Base-by-base conservation (phyloP, 2,888 invertebrate species). In the Reticulitermes lucifugus region DNA sequence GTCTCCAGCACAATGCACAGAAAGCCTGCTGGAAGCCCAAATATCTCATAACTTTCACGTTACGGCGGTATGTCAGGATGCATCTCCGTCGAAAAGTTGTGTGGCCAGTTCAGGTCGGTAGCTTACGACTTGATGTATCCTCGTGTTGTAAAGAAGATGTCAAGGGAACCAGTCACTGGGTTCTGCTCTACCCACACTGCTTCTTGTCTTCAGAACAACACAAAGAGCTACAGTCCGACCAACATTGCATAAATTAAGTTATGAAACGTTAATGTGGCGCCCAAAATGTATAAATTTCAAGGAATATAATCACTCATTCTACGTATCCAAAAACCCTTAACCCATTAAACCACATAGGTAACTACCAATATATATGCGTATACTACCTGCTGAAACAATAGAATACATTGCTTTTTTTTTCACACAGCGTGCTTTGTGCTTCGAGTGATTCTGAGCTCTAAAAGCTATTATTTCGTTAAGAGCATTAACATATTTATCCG, bases 71-170 rank as follows among this genome's bases (percentile, higher is more conserved):
- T 9, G 65, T 65, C 65, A 65, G n/a, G 25, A 65, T 4, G 65
- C n/a, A n/a, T 65, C 65, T 25, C 65, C 6, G 65, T 12, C 65
- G 65, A 65, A 25, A 65, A 65, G 65, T 65, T n/a, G 65, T n/a
- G 65, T n/a, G 65, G 65, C 25, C 65, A n/a, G 65, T 65, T 65
- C 65, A 65, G 65, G n/a, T 25, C 79, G 25, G 79, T 51, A 79
- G 79, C 79, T 51, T 14, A 55, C n/a, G 79, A 51, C 12, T 22
- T 25, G 46, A 25, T 51, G 77, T 77, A 77, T 46, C 51, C 77
- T 41, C 77, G 77, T 29, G 79, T 79, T 79, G 79, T 51, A 79
- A 79, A 79, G 51, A 79, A 79, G 79, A 79, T 29, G 79, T 79
- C 79, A 79, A 51, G 79, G 79, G 51, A 79, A 43, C 22, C 75